Conservation (phyloP, 2,113 vertebrate species). For the Balaeniceps rex region DNA sequence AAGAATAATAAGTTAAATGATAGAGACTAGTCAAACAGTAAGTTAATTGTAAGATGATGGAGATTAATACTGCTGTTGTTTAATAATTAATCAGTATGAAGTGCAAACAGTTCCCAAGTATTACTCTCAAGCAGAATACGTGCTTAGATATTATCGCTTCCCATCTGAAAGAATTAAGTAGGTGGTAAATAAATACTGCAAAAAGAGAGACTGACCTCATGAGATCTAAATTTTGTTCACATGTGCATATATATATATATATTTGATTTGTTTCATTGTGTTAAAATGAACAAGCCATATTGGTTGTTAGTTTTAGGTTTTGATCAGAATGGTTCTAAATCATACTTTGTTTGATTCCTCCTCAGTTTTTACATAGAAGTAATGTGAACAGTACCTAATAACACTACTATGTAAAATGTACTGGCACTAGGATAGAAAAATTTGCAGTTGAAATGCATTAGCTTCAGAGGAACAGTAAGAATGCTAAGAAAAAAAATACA, state of each 20-base stretch:
- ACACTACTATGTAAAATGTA: neutral
- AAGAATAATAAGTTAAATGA: neutral
- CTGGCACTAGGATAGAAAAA: neutral
- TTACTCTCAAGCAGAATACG: neutral
- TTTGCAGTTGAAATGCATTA: neutral
- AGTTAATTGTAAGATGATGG: neutral
- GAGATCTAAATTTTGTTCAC: neutral
- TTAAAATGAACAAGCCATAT: neutral
- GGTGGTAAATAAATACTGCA: neutral
- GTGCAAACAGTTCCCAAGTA: neutral
- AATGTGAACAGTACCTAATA: neutral
- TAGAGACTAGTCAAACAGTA: neutral
- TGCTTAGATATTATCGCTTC: neutral
- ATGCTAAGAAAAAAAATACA: neutral
- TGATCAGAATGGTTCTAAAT: neutral
- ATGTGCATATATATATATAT: neutral
- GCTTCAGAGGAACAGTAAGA: neutral
- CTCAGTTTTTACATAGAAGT: neutral
- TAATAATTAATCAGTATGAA: neutral
- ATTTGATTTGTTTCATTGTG: neutral
- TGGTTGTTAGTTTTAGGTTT: neutral
- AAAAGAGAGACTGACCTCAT: neutral
- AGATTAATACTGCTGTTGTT: neutral
- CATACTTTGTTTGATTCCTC: neutral
- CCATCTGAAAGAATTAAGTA: neutral